These are phyloP conservation scores for Perca fluviatilis DNA, from an alignment of 2,113 vertebrate species.

Conservation along the genomic window DNA sequence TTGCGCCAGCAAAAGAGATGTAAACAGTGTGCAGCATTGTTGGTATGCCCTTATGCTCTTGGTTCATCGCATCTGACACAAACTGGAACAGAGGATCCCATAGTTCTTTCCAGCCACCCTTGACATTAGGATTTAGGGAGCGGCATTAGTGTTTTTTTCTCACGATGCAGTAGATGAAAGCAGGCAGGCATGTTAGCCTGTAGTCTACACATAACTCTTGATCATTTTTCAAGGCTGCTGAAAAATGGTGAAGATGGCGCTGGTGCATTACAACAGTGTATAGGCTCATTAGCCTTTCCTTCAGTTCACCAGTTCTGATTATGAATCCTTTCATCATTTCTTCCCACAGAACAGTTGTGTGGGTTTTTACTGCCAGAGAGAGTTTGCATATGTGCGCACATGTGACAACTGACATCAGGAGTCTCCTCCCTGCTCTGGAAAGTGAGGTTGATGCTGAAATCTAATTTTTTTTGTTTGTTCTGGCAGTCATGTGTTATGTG, in stretches of 20 bases:
- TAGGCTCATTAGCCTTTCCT: constrained; percentile 48
- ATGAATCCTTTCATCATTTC: constrained; percentile 44
- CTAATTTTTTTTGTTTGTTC: background rate
- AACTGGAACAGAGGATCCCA: constrained; percentile 16
- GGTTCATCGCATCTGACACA: constrained; percentile 25
- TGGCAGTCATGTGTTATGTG: background rate
- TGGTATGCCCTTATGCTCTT: background rate
- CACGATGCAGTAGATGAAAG: constrained; percentile 8
- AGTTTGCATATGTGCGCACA: background rate
- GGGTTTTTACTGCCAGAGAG: background rate
- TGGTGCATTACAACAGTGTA: constrained; percentile 29
- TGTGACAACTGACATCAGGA: constrained; percentile 8
- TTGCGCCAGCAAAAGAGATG: constrained; percentile 8
- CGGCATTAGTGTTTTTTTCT: background rate
- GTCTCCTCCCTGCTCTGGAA: background rate
- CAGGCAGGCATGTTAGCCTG: constrained; percentile 23
- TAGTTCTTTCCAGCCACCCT: constrained; percentile 15
- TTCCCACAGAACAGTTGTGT: background rate
- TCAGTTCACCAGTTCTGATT: constrained; percentile 56
- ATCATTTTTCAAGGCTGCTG: constrained; percentile 26
- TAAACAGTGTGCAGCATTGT: constrained; percentile 1
- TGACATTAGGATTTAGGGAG: constrained; percentile 9
- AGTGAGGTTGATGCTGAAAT: constrained; percentile 5
- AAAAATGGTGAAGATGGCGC: constrained; percentile 13
- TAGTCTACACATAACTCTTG: constrained; percentile 9